These are phyloP conservation scores for Synaphobranchus kaupii DNA, from an alignment of 2,797 vertebrate genomes.

Conservation along the genomic window DNA sequence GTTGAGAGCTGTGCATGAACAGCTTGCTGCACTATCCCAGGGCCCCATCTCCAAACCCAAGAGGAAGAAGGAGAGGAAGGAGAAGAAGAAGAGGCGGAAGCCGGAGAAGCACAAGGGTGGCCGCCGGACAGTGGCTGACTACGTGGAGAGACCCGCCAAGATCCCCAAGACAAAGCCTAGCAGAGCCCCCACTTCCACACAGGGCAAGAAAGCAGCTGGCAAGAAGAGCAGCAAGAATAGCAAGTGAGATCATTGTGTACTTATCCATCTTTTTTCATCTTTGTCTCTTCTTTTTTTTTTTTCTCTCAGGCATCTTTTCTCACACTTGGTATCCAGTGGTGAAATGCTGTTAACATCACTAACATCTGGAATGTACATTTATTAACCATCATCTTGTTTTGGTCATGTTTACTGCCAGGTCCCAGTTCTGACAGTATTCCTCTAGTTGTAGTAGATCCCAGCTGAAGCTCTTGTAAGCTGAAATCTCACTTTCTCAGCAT, in stretches of 20 bases:
- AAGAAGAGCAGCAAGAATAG: constrained; percentile 76
- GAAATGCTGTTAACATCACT: neutral
- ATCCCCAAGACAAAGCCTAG: constrained; percentile 74
- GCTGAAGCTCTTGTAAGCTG: neutral
- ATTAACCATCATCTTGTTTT: neutral
- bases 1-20: constrained; percentile 90
- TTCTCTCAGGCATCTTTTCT: neutral
- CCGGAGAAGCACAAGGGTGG: constrained; percentile 75
- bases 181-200: constrained; percentile 49
- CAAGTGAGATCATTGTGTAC: constrained; percentile 61
- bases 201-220: constrained; percentile 63
- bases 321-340: neutral
- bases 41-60: constrained; percentile 90
- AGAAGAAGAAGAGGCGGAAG: constrained; percentile 83
- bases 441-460: neutral
- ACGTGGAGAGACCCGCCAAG: constrained; percentile 69
- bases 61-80: constrained; percentile 85
- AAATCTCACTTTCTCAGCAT: neutral
- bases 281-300: neutral
- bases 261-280: neutral
- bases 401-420: neutral
- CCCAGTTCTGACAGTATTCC: neutral
- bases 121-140: constrained; percentile 73
- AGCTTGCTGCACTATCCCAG: constrained; percentile 90
- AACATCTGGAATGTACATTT: neutral